phyloP scores from a whole-genome alignment of 2,888 invertebrate species.

The Fragum whitleyi region DNA sequence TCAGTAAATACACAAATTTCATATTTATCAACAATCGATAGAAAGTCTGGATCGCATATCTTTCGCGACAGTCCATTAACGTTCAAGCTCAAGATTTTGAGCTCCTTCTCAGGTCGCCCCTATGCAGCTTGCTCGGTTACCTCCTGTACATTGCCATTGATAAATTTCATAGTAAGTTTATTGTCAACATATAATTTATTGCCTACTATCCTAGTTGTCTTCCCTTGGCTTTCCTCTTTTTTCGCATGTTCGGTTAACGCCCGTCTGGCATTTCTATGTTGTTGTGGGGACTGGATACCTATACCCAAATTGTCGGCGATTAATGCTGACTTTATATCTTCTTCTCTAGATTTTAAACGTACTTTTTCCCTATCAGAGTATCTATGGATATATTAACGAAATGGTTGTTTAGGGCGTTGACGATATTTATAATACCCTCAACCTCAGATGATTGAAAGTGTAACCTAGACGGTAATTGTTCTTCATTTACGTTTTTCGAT shows the following conservation, averaged over 20 bases:
- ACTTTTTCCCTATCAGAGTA: constrained; percentile 16
- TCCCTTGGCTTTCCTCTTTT: constrained; percentile 5
- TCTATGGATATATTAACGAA: no score
- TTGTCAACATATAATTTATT: constrained; percentile 32
- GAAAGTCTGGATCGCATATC: constrained; percentile 16
- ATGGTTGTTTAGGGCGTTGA: no score
- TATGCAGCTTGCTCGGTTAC: neutral
- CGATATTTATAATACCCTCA: no score
- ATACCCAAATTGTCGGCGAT: neutral
- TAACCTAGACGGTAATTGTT: no score
- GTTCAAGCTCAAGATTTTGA: constrained; percentile 13
- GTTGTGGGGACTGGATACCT: constrained; percentile 13
- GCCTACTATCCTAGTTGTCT: constrained; percentile 5
- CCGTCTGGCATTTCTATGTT: constrained; percentile 19
- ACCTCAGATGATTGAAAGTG: no score
- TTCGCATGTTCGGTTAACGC: constrained; percentile 1
- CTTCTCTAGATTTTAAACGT: neutral
- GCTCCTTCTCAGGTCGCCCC: constrained; percentile 1
- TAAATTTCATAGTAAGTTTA: constrained; percentile 16
- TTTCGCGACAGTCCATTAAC: constrained; percentile 12
- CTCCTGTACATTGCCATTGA: neutral
- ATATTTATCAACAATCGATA: neutral
- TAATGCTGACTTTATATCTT: neutral
- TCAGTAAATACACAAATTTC: constrained; percentile 2
- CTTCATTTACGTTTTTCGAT: no score